phyloP scores from a whole-genome alignment of 1,140 invertebrate genomes.

The Thaumetopoea pityocampa region DNA sequence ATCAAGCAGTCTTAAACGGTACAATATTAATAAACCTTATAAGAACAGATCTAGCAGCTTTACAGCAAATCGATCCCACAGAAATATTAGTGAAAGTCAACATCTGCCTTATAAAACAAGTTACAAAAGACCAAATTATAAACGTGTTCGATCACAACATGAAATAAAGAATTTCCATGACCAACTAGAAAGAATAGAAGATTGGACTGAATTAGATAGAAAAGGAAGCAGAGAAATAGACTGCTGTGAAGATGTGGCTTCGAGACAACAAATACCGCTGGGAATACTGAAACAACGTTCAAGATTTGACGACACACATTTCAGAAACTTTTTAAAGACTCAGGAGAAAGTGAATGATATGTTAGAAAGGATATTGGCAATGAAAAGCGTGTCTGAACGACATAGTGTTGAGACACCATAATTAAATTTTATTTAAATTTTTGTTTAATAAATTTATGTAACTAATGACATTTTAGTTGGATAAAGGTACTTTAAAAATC shows the following conservation, averaged over 20 bases:
- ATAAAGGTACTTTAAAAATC: too few species aligned
- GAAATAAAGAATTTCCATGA: slow-evolving; percentile 32
- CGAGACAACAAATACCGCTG: slow-evolving; percentile 39
- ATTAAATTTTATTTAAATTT: background rate
- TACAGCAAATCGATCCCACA: too few species aligned
- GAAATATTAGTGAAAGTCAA: too few species aligned
- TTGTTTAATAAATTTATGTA: background rate
- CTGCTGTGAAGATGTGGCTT: slow-evolving; percentile 29
- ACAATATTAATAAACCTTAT: background rate
- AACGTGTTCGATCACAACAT: background rate
- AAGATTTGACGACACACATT: slow-evolving; percentile 43
- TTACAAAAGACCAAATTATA: background rate
- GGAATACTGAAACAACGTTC: slow-evolving; percentile 28
- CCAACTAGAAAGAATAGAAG: slow-evolving; percentile 35
- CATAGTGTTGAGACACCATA: slow-evolving; percentile 41
- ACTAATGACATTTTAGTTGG: too few species aligned
- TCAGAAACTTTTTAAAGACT: slow-evolving; percentile 52
- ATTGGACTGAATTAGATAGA: slow-evolving; percentile 19
- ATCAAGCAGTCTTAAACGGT: too few species aligned
- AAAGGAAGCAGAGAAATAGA: slow-evolving; percentile 21
- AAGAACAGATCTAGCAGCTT: slow-evolving; percentile 3
- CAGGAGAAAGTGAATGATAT: slow-evolving; percentile 64
- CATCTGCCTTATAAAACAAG: too few species aligned
- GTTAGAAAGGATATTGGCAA: slow-evolving; percentile 50
- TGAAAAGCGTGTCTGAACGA: slow-evolving; percentile 21